Base-by-base conservation (phyloP, 2,113 vertebrate genomes). In the Xerus inauris region DNA sequence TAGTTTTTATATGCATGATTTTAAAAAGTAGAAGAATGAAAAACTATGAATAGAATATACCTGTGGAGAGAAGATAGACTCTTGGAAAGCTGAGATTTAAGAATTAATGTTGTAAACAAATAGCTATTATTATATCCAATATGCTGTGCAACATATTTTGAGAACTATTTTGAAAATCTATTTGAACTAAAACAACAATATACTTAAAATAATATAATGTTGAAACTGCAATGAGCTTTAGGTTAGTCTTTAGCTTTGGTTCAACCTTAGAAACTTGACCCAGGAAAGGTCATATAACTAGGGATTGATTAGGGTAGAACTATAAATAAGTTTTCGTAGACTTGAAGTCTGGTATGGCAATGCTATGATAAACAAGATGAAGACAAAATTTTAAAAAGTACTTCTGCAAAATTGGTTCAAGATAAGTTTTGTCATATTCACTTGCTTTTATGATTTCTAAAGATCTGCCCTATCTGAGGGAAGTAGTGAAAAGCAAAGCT, bases 1-100 rank as follows among this genome's bases (percentile, higher is more conserved):
- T 45, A 32, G n/a, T 84, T 82, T 93, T 77, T 40, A 76, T 24
- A 6, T 62, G 47, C 76, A 89, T 87, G n/a, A 87, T 73, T 6
- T 42, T 16, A 54, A 94, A 95, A 22, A 19, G 40, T 12, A 82
- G 26, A 71, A 12, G 16, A 6, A 57, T 49, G 26, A 6, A 1
- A 11, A 19, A 51, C 35, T 45, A 51, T 62, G 16, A 35, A 19
- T 24, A 54, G 38, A 30, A 62, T 1, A 69, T 10, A 10, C 42
- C 2, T 62, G 5, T 13, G 62, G 6, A 3, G 49, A 47, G 42
- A 86, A 89, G 64, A 47, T 16, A 45, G 19, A 67, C 32, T 86
- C 87, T 86, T 77, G 6, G 10, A 32, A 88, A 59, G 62, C 1
- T 5, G 38, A 73, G n/a, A 13, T 79, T 54, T 82, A 10, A 59